These are phyloP conservation scores for Xenotilapia flavipinnis DNA, from an alignment of 2,113 vertebrate genomes.

Conservation along the genomic window DNA sequence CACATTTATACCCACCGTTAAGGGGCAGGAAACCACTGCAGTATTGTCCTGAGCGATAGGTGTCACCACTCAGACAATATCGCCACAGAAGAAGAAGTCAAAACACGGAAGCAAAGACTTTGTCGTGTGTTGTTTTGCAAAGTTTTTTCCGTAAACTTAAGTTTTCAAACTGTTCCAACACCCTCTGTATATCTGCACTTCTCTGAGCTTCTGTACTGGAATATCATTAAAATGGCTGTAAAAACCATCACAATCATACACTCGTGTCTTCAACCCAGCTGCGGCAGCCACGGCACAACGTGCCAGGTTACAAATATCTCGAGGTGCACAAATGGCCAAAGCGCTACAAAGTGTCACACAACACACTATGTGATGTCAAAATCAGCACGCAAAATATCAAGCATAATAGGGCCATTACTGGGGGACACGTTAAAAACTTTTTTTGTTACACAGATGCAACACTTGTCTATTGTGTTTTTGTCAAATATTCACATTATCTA, in stretches of 20 bases:
- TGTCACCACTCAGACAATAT: background rate
- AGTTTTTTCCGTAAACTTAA: background rate
- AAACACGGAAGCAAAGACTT: background rate
- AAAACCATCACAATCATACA: background rate
- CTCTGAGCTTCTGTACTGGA: background rate
- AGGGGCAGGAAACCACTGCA: background rate
- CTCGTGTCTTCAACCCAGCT: background rate
- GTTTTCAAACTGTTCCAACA: background rate
- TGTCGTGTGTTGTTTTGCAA: background rate
- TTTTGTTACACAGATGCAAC: background rate
- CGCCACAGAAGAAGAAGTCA: background rate
- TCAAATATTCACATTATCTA: background rate
- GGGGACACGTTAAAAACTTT: background rate
- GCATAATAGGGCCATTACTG: background rate
- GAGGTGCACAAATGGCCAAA: background rate
- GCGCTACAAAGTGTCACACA: background rate
- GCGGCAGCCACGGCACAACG: background rate
- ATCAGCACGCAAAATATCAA: background rate
- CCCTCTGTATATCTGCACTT: background rate
- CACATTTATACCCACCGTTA: background rate
- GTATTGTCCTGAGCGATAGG: background rate
- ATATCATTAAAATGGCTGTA: background rate
- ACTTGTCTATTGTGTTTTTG: background rate
- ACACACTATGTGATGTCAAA: background rate
- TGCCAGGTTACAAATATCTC: background rate